Conservation (phyloP, 2,113 vertebrate species). For the Hylia prasina region DNA sequence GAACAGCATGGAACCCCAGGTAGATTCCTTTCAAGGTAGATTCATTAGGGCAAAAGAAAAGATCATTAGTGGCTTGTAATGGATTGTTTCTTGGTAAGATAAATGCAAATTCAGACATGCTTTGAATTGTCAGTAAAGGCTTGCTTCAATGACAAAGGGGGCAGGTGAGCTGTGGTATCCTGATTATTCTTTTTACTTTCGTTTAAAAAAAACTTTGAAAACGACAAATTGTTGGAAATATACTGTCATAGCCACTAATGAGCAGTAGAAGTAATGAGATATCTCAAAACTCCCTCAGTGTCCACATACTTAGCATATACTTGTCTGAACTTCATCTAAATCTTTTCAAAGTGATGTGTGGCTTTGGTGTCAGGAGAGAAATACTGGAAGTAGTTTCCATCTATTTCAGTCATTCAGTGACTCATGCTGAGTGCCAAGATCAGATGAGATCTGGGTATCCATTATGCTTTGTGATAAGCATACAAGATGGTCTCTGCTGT, state of each 20-base stretch:
- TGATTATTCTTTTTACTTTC: not conserved
- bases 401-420: not conserved
- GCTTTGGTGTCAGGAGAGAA: not conserved
- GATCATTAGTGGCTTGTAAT: not conserved
- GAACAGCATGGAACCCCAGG: not conserved
- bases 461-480: not conserved
- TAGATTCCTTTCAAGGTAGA: not conserved
- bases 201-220: not conserved
- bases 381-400: not conserved
- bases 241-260: not conserved
- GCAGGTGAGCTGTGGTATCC: not conserved
- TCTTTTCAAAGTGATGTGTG: not conserved
- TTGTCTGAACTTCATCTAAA: not conserved
- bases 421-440: not conserved
- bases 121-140: not conserved
- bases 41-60: conserved; percentile 2
- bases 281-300: not conserved
- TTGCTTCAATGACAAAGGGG: not conserved
- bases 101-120: not conserved
- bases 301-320: not conserved
- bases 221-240: not conserved
- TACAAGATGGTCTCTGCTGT: not conserved
- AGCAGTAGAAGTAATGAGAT: not conserved
- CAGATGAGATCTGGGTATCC: not conserved
- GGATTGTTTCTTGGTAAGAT: not conserved